Evolutionary conservation across 2,113 vertebrate genomes (phyloP).

Genomic region (Chitala chitala): DNA sequence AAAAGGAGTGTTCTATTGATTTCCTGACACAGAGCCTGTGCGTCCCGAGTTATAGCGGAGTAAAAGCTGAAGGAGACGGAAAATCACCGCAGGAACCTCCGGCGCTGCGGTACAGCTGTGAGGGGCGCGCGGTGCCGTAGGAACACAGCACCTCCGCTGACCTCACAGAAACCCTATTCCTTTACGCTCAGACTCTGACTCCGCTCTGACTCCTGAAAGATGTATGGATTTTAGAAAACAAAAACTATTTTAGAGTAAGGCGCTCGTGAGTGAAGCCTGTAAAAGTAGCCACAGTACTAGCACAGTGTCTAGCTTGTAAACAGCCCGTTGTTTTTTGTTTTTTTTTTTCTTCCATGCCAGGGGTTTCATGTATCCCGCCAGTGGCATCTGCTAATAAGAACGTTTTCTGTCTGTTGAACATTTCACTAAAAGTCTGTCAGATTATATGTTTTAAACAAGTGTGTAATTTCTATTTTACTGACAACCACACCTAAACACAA

Average conservation of each 20-base stretch:
- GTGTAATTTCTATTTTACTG: not conserved
- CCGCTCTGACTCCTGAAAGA: not conserved
- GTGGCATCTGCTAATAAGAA: not conserved
- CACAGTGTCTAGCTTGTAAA: too few relatives aligned
- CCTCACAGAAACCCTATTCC: not conserved
- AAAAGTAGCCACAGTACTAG: too few relatives aligned
- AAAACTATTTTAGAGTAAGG: too few relatives aligned
- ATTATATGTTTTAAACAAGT: not conserved
- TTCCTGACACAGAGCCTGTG: conserved; percentile 19
- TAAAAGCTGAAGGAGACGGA: conserved; percentile 9
- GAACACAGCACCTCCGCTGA: not conserved
- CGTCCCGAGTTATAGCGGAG: not conserved
- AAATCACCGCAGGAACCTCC: conserved; percentile 14
- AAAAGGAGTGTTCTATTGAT: conserved; percentile 22
- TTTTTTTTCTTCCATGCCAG: too few relatives aligned
- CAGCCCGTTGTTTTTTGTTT: too few relatives aligned
- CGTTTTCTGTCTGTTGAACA: not conserved
- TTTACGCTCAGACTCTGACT: not conserved
- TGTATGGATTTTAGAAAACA: not conserved
- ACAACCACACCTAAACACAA: not conserved
- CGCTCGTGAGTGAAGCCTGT: too few relatives aligned
- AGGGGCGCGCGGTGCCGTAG: not conserved
- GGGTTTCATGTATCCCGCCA: not conserved
- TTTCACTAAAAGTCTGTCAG: not conserved
- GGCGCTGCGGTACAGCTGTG: not conserved